Base-by-base conservation (phyloP, 2,797 vertebrate genomes). In the Rhynchotus rufescens region DNA sequence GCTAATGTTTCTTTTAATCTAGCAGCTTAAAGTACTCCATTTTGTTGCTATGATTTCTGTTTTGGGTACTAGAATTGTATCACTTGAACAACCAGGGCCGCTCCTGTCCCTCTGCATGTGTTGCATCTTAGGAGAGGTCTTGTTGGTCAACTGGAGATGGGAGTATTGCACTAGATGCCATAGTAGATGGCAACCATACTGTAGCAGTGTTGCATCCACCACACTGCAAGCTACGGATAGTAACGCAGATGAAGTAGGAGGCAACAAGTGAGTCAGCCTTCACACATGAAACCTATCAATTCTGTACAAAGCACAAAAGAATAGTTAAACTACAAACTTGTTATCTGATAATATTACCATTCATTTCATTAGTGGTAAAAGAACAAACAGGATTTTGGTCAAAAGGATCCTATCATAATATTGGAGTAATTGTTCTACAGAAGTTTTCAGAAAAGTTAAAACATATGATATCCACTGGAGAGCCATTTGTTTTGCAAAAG, bases 401-500 rank as follows among this genome's bases (percentile, higher is more conserved):
- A 54, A 76, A 59, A 65, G 68, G 42, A 88, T 62, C 12, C 20
- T 82, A 84, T 82, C 13, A 34, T 64, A 23, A 9, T 11, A n/a
- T 22, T 80, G 36, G 19, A 82, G 25, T 25, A 57, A 84, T 67
- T 80, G 65, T 49, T 78, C 87, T 74, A 69, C 81, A 82, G 52
- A 88, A 92, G 57, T 80, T 93, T 88, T 78, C 11, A 42, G 30
- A 21, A 38, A 86, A 92, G 93, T 95, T 94, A 64, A 92, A 95
- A 15, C 49, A 45, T 45, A 72, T 77, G 34, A 94, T 74, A 94
- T n/a, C 30, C 44, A 69, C 59, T 69, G 25, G 59, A 87, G 84
- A 90, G 30, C 72, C 32, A 75, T 93, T 82, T 93, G 78, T 80
- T 95, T 92, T 86, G 76, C 56, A 89, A 90, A 94, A 76, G 15